Conservation (phyloP, 1,140 invertebrate genomes). For the Bombus consobrinus region DNA sequence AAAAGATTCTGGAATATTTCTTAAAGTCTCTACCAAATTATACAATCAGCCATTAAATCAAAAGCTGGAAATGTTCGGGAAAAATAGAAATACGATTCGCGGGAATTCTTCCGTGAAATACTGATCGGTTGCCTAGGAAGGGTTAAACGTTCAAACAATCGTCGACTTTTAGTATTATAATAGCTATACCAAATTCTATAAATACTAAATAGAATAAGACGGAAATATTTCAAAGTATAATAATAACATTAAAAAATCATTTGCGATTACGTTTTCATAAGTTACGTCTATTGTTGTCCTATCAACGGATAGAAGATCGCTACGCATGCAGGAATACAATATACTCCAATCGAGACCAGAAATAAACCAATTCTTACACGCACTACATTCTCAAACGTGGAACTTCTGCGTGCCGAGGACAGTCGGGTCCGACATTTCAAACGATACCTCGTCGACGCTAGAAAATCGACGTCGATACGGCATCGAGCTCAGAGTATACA, state of each 20-base stretch:
- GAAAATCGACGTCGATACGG: slow-evolving; percentile 55
- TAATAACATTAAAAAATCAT: not conserved
- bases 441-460: slow-evolving; percentile 55
- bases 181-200: not conserved
- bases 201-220: not conserved
- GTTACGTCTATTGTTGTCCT: slow-evolving; percentile 28
- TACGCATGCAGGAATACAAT: slow-evolving; percentile 44
- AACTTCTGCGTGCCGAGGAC: slow-evolving; percentile 9
- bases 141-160: too few relatives aligned
- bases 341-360: slow-evolving; percentile 17
- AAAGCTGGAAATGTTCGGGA: not conserved
- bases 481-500: slow-evolving; percentile 35
- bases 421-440: not conserved
- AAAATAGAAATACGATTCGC: not conserved
- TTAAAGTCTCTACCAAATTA: not conserved
- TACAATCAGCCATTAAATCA: not conserved
- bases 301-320: slow-evolving; percentile 10
- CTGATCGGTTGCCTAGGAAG: too few relatives aligned
- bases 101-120: too few relatives aligned
- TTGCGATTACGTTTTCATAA: too few relatives aligned
- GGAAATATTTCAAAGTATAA: not conserved
- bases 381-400: slow-evolving; percentile 34
- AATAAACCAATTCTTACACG: slow-evolving; percentile 35
- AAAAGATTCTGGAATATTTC: not conserved
- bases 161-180: too few relatives aligned